Base-by-base conservation (phyloP, 2,888 invertebrate genomes). In the Lamproptera curius region DNA sequence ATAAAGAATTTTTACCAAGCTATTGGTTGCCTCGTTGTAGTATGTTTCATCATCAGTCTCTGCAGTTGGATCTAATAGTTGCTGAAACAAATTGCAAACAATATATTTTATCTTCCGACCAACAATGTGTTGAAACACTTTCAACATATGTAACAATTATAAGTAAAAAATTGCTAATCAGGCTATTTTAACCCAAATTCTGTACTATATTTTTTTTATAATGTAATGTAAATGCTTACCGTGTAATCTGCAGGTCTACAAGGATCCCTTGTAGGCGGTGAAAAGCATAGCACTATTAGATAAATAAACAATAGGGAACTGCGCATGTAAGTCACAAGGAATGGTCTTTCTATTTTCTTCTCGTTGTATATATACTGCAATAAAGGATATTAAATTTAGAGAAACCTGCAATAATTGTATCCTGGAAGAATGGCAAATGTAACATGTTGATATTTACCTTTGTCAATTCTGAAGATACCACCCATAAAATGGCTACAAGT, bases 401-500 rank as follows among this genome's bases (percentile, higher is more conserved):
- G 6, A 20, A 20, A 20, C 6, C 4, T 20, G 20, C n/a, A n/a
- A n/a, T n/a, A n/a, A n/a, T n/a, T n/a, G n/a, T 3, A 20, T 20
- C 6, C 4, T 20, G 20, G 20, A 20, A 20, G 6, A 20, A 3
- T 5, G 3, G 20, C 6, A 20, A 20, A 20, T 20, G 6, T 20
- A 5, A 5, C 6, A 20, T 20, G 20, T 20, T 28, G 10, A 9
- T 31, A 23, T 35, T 79, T 87, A 98, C 98, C 92, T 97, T 95
- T 52, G 97, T 97, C 52, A 98, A 88, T 88, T 98, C 97, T 31
- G 97, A 95, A 41, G 97, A 98, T 44, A 95, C 93, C 44, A 98
- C 98, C 98, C 98, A 98, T 66, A 99, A 93, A 50, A 98, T 89
- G 85, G 98, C 97, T 59, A 98, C 98, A 65, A 98, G 84, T 58